Evolutionary conservation across 2,888 invertebrate species (phyloP).

Genomic region (Ceriagrion tenellum): DNA sequence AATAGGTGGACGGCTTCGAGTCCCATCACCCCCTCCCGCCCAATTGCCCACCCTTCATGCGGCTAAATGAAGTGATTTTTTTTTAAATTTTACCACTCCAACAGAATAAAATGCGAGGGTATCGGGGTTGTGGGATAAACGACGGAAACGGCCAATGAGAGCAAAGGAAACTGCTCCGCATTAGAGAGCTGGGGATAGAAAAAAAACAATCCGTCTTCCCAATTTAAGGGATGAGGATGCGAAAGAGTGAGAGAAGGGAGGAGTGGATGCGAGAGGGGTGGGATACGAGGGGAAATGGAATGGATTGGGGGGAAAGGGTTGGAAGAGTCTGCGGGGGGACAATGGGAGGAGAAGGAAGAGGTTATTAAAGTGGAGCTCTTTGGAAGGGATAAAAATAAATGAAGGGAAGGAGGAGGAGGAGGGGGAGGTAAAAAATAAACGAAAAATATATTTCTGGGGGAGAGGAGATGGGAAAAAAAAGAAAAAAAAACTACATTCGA

Average conservation of each 20-base stretch:
- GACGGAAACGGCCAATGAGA: conserved; percentile 12
- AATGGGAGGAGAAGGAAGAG: not conserved
- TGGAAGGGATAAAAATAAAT: not conserved
- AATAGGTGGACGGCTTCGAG: too few species aligned
- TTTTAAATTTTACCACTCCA: not conserved
- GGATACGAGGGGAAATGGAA: too few species aligned
- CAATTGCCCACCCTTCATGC: too few species aligned
- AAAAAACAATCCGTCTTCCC: not conserved
- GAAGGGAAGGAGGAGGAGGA: not conserved
- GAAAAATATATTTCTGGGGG: too few species aligned
- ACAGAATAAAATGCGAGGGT: not conserved
- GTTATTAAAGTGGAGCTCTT: not conserved
- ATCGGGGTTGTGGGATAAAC: not conserved
- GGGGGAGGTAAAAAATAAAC: not conserved
- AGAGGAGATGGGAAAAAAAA: not conserved
- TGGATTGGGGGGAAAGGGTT: too few species aligned
- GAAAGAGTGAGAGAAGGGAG: not conserved
- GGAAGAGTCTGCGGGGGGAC: not conserved
- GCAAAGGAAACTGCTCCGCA: not conserved
- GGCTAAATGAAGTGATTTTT: too few species aligned
- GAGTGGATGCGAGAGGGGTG: too few species aligned
- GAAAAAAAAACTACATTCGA: not conserved
- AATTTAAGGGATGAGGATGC: not conserved
- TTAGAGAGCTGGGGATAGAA: not conserved
- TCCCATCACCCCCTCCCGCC: too few species aligned